Base-by-base conservation (phyloP, 2,797 vertebrate species). In the Oceanodroma leucorhoa region DNA sequence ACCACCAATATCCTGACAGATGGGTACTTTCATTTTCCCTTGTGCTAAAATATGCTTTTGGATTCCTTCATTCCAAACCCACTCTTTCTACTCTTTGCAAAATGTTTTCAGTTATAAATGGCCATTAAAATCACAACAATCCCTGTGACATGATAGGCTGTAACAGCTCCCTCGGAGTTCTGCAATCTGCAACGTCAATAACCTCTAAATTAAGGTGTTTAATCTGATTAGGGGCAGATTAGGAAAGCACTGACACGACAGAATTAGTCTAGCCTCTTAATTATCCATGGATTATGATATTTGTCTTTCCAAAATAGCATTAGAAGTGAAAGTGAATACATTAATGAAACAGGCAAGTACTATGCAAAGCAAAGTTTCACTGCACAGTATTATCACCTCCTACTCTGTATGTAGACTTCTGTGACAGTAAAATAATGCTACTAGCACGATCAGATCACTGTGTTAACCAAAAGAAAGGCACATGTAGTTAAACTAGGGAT, bases 231-330 rank as follows among this genome's bases (percentile, higher is more conserved):
- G 24, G 23, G 30, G 21, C 11, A 89, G 77, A 95, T 51, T 84
- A 93, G 94, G 79, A 84, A 95, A 94, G 19, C 55, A 91, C 23
- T 94, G 84, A 96, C 51, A 62, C 45, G 36, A 60, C 48, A 95
- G 58, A 95, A 94, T 83, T 91, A 87, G 43, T 87, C 76, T 83
- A 90, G 58, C 87, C 61, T 95, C 84, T 87, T 94, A 95, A 93
- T 92, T 95, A 96, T 61, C 53, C n/a, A 30, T 55, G 79, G 92
- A 95, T 96, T 93, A 94, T 57, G 48, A 34, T 24, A 91, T 94
- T 90, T 90, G 83, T 92, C 34, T 88, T 80, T 94, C 73, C 73
- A 87, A 89, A 92, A 89, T 38, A 80, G 29, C 54, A 84, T 51
- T 86, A 62, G 48, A 77, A 95, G 40, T 77, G 60, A 89, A 96